Evolutionary conservation across 2,797 vertebrate species (phyloP), one percentile per base, ranked within the genome.

Genomic region (Poeciliopsis turneri): DNA sequence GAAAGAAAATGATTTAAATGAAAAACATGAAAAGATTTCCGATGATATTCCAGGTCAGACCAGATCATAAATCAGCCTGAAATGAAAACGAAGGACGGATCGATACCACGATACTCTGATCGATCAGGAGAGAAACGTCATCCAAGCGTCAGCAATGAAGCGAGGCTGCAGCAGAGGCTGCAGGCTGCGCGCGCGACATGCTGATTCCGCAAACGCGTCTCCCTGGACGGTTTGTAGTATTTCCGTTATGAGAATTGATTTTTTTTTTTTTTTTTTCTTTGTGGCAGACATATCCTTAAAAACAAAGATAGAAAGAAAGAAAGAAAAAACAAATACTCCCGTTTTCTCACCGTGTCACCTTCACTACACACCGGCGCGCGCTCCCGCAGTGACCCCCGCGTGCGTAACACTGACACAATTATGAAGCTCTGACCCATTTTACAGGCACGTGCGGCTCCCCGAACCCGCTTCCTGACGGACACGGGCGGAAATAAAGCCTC

Each of bases 331-430:
- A 74, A 43, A 28, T 0, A 28, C 64, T 72, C 49, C 33, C 55
- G 86, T 80, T 84, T 85, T 86, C 72, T 79, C 25, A n/a, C 0
- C 3, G 57, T 82, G 87, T 89, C 89, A 86, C 89, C 85, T 93
- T 87, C 89, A 80, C 78, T 41, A 39, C 4, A 4, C 9, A 9
- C 23, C 46, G 74, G 68, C 86, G 53, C 82, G 82, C 74, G 77
- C 82, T 57, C 3, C 5, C 39, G 78, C 83, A 33, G 51, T 10
- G 59, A 28, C 43, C n/a, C 41, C 41, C 1, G 90, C 81, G 89
- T 39, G 89, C 79, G 91, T 92, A 89, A 92, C 92, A 93, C 89
- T 93, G 91, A 93, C 93, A 93, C 90, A 87, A 75, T 92, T 93
- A 86, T 81, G 84, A 84, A 10, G 78, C 49, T 36, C 43, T 91